These are phyloP conservation scores for Platycheirus rosarum DNA, from an alignment of 2,888 invertebrate genomes.

Conservation along the genomic window DNA sequence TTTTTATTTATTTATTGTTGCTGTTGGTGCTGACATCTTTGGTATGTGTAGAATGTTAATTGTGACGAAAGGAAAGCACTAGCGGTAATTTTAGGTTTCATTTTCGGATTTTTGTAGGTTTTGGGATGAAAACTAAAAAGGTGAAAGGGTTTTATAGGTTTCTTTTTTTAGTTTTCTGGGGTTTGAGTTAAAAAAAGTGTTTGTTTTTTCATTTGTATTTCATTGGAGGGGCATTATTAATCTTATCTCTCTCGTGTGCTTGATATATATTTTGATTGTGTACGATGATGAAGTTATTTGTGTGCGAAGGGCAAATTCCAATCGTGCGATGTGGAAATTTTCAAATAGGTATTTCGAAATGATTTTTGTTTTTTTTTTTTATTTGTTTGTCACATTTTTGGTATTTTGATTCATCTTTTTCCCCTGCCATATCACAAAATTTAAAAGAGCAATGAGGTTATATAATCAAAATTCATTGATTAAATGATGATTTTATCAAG, in stretches of 20 bases:
- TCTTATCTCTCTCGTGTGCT: slow-evolving; percentile 45
- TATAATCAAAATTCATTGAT: slow-evolving; percentile 8
- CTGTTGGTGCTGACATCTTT: slow-evolving; percentile 20
- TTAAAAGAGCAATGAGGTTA: neutral
- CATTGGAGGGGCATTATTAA: slow-evolving; percentile 24
- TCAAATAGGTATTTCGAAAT: slow-evolving; percentile 25
- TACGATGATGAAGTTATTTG: slow-evolving; percentile 21
- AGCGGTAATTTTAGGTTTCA: slow-evolving; percentile 29
- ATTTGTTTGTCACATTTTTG: slow-evolving; percentile 42
- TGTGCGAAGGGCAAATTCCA: slow-evolving; percentile 59
- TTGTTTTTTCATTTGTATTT: slow-evolving; percentile 27
- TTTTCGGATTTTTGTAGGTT: slow-evolving; percentile 42
- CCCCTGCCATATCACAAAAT: neutral
- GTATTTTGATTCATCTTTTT: neutral
- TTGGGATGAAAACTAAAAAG: slow-evolving; percentile 35
- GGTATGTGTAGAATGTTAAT: slow-evolving; percentile 65
- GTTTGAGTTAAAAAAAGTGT: too few relatives aligned
- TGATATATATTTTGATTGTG: neutral
- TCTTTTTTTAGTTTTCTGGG: slow-evolving; percentile 1
- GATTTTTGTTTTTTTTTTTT: slow-evolving; percentile 11
- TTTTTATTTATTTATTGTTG: slow-evolving; percentile 15
- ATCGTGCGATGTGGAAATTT: slow-evolving; percentile 46
- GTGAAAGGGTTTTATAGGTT: slow-evolving; percentile 62
- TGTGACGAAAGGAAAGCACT: slow-evolving; percentile 63
- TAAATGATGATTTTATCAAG: neutral